Evolutionary conservation across 2,113 vertebrate species (phyloP).

Genomic region (Pygoscelis adeliae): DNA sequence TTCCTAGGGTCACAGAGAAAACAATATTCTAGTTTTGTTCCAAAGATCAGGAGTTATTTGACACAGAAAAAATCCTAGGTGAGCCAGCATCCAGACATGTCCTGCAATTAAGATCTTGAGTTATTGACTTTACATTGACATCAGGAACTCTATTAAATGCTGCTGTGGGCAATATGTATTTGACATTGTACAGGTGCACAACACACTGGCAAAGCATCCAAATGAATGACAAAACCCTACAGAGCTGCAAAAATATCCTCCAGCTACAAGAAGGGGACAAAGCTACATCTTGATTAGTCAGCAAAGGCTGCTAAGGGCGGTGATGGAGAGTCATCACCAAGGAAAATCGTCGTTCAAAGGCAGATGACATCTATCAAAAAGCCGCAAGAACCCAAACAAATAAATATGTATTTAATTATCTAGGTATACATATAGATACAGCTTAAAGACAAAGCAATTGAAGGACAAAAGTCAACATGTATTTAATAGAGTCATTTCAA

Average conservation of each 20-base stretch:
- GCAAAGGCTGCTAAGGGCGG: neutral
- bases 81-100: neutral
- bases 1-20: neutral
- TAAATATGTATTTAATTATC: neutral
- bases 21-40: neutral
- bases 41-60: neutral
- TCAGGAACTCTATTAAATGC: conserved; percentile 45
- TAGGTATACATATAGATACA: neutral
- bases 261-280: neutral
- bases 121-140: conserved; percentile 44
- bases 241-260: conserved; percentile 18
- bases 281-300: neutral
- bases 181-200: conserved; percentile 34
- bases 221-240: neutral
- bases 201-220: neutral
- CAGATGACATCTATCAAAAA: neutral
- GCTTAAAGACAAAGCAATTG: neutral
- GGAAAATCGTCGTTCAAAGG: neutral
- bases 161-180: conserved; percentile 35
- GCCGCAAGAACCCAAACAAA: neutral
- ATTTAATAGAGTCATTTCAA: neutral
- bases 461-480: neutral
- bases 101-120: conserved; percentile 40
- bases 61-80: neutral
- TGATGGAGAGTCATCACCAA: neutral